Base-by-base conservation (phyloP, 2,113 vertebrate species). In the Columba janthina region DNA sequence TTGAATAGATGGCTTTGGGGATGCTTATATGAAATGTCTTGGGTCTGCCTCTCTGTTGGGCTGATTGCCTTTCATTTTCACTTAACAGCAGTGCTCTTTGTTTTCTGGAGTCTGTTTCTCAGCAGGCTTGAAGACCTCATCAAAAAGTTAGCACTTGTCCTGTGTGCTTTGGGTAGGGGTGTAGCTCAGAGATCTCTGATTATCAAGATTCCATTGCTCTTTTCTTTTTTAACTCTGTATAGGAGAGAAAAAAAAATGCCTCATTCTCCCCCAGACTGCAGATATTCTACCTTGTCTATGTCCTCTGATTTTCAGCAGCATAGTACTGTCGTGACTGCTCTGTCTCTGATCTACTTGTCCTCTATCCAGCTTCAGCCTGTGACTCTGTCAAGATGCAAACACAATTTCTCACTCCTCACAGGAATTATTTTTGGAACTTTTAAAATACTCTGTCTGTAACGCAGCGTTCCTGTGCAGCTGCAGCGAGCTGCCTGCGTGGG, bases 401-500 rank as follows among this genome's bases (percentile, higher is more conserved):
- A 18, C 56, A 90, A 70, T 79, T 96, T 96, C 93, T 96, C 71
- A 57, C 54, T 93, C 93, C 75, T 93, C 85, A 69, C 50, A 80
- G 62, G 81, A 91, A 89, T 97, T 97, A 96, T 97, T 97, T 97
- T 87, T 93, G 72, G 89, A 80, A 31, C 64, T 96, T 97, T 94
- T 93, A 92, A 94, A 97, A 93, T 95, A 93, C 78, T 94, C 67
- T 2, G 4, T 92, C 94, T 17, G 40, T 96, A 93, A 90, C 50
- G 25, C 50, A 2, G 53, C 40, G n/a, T 96, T 95, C 92, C 34
- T 16, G 66, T 88, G n/a, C 96, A 94, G 88, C 76, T 89, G 96
- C 78, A 48, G 74, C 2, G 20, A 93, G 71, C 88, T 95, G 87
- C 67, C 71, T 90, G 94, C 28, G 6, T 87, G 2, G 8, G 38